These are phyloP conservation scores for Mizuhopecten yessoensis DNA, from an alignment of 1,140 invertebrate species.

Conservation along the genomic window DNA sequence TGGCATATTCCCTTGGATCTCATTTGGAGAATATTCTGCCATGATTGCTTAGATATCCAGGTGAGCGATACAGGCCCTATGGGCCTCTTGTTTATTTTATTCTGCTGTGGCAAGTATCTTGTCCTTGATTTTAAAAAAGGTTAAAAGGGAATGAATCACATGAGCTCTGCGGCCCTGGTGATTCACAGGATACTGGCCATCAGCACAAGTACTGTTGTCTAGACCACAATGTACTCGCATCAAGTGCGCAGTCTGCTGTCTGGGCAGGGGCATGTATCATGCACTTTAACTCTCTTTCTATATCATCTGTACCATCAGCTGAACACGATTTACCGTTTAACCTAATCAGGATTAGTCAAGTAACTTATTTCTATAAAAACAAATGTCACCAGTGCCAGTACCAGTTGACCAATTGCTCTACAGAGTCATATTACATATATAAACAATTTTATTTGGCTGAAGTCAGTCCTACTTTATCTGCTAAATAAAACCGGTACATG, in stretches of 20 bases:
- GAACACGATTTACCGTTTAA: not conserved
- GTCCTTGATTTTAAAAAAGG: constrained; percentile 7
- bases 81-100: no score
- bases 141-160: constrained; percentile 36
- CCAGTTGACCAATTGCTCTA: not conserved
- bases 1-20: no score
- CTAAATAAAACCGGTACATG: no score
- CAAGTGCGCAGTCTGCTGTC: not conserved
- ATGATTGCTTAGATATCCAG: no score
- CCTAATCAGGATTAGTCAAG: not conserved
- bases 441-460: no score
- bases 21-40: no score
- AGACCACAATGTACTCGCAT: not conserved
- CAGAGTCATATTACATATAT: no score
- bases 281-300: not conserved
- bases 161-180: not conserved
- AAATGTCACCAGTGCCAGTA: not conserved
- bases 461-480: no score
- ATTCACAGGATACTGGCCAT: constrained; percentile 14
- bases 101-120: not conserved
- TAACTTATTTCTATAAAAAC: not conserved
- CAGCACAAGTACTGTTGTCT: not conserved
- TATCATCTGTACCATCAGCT: not conserved
- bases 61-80: no score
- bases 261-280: constrained; percentile 10